These are phyloP conservation scores for Leucoma salicis DNA, from an alignment of 2,888 invertebrate species.

Conservation along the genomic window DNA sequence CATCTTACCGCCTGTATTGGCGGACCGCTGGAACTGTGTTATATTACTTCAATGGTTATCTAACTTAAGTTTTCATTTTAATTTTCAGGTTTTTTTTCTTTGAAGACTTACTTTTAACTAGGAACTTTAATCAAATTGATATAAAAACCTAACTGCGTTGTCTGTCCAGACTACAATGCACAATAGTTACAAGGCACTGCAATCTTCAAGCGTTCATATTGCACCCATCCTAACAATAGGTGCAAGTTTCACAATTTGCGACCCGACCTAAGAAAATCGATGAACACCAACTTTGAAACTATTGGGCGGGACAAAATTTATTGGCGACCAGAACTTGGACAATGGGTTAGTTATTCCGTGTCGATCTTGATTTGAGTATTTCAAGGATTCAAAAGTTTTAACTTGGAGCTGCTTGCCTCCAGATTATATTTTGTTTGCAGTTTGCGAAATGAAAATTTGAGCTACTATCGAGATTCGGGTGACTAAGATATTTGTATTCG, in stretches of 20 bases:
- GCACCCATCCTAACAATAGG: constrained; percentile 59
- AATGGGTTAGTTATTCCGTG: constrained; percentile 60
- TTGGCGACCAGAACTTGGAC: constrained; percentile 56
- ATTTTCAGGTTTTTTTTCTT: too few relatives aligned
- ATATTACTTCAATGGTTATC: too few relatives aligned
- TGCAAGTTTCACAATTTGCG: constrained; percentile 66
- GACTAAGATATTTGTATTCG: too few relatives aligned
- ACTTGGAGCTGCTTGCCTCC: constrained; percentile 29
- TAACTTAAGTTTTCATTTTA: too few relatives aligned
- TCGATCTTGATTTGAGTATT: constrained; percentile 51
- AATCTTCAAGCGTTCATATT: constrained; percentile 66
- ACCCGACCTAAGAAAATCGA: constrained; percentile 59
- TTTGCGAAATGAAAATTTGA: constrained; percentile 16
- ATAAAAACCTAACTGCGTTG: too few relatives aligned
- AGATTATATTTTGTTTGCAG: constrained; percentile 12
- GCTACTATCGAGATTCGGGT: neutral
- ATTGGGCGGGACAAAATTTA: constrained; percentile 60
- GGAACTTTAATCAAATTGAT: too few relatives aligned
- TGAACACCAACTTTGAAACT: constrained; percentile 49
- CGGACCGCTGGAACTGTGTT: too few relatives aligned
- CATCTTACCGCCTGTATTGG: too few relatives aligned
- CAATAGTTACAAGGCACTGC: constrained; percentile 58
- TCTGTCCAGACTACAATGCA: constrained; percentile 29
- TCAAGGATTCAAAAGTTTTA: constrained; percentile 35
- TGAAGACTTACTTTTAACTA: too few relatives aligned